Conservation (phyloP, 2,113 vertebrate species). For the Pterocles orientalis region DNA sequence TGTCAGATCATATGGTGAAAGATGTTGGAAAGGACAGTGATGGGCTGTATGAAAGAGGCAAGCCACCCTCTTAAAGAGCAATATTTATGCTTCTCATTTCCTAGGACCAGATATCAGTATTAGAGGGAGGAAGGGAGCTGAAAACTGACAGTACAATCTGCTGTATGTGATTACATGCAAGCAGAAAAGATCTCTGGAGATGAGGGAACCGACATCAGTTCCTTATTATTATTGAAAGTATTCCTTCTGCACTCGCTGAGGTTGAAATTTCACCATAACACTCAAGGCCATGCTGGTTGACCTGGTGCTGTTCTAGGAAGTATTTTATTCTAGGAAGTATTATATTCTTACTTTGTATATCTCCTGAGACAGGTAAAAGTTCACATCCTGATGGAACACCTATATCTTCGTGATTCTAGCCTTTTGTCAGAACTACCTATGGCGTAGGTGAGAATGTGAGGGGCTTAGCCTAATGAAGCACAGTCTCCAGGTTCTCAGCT, state of each 20-base stretch:
- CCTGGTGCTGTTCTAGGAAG: constrained; percentile 50
- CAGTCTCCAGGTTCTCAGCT: not conserved
- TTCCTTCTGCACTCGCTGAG: not conserved
- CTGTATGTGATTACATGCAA: not conserved
- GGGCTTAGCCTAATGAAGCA: not conserved
- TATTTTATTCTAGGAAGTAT: constrained; percentile 64
- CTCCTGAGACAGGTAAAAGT: not conserved
- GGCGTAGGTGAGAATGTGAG: not conserved
- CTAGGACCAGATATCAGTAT: not conserved
- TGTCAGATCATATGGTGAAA: not conserved
- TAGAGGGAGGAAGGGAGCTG: not conserved
- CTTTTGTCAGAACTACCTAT: not conserved
- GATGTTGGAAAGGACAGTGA: not conserved
- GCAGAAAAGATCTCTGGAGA: not conserved
- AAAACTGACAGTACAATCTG: not conserved
- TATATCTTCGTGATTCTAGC: constrained; percentile 31
- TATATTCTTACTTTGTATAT: constrained; percentile 37
- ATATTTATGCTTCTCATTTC: not conserved
- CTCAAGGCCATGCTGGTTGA: not conserved
- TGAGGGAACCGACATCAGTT: not conserved
- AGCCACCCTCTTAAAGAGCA: not conserved
- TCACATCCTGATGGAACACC: constrained; percentile 27
- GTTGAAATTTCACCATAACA: constrained; percentile 32
- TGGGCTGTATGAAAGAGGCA: not conserved
- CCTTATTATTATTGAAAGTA: constrained; percentile 24